Evolutionary conservation across 53 echinoderm and acorn worm genomes (phyloP), one percentile per base, ranked within the genome.

Genomic region (Hippasteria phrygiana): DNA sequence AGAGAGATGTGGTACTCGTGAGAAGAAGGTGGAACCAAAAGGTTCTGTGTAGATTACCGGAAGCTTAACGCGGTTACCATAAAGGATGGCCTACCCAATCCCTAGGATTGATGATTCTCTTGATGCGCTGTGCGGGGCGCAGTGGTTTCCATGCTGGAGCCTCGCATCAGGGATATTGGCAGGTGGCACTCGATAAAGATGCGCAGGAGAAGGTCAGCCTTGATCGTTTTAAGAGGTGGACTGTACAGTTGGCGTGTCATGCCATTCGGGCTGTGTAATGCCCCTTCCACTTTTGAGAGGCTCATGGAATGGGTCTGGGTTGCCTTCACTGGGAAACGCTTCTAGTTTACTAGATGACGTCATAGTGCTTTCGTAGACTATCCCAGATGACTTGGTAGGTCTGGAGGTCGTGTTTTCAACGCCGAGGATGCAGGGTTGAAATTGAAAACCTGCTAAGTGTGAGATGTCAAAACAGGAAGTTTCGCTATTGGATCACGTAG

Each of bases 1-100:
- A n/a, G n/a, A n/a, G n/a, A n/a, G n/a, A n/a, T n/a, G n/a, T n/a
- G n/a, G 10, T 88, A 2, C 43, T 92, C 4, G 92, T 88, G 1
- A 75, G 46, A 88, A 92, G 45, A 93, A 93, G 55, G 89, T 45
- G 89, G 93, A 2, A 74, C 78, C 5, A 89, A 85, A 35, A 34
- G 93, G 31, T 77, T 93, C 53, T 93, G 93, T 48, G 77, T 93
- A 1, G 93, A 93, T 37, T 89, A 88, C 28, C 45, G 84, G 12
- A 40, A 51, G 20, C 40, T 88, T 20, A 92, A 92, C 63, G 56
- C 55, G 7, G 34, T 92, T 36, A 92, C 92, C 18, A 43, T 80
- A n/a, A 89, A 89, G 26, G 93, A 92, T 20, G 80, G n/a, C 89
- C 4, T 89, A 84, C 41, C 93, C 89, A 0, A 71, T 92, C 18